Base-by-base conservation (phyloP, 2,797 vertebrate species). In the Thunnus albacares region DNA sequence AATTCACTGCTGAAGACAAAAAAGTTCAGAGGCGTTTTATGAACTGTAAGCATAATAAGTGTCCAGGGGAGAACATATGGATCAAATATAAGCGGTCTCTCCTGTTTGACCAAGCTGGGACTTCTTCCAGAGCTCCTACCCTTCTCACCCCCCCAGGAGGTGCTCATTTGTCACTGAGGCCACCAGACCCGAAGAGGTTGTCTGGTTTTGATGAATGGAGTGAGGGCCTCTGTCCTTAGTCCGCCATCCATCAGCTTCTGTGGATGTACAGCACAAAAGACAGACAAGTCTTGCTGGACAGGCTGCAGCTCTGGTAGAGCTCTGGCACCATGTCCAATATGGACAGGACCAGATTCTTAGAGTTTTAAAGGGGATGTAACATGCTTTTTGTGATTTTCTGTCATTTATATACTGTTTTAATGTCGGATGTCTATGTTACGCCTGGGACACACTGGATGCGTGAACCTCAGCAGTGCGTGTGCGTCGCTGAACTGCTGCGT, bases 141-240 rank as follows among this genome's bases (percentile, higher is more conserved):
- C 80, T 65, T 68, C 66, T 77, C 76, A 81, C 57, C 61, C 78
- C 78, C 59, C 71, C 72, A 79, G 62, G 60, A 66, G 68, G 38
- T 81, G 69, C 82, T 89, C 91, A 90, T 94, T 93, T 93, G 88
- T 94, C 91, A 92, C 80, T 8, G 53, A 60, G 80, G 84, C 87
- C 91, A 90, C 88, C 71, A 45, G 69, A 82, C 86, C 78, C 33
- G 53, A 85, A 79, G 83, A 84, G 81, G 75, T 76, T 90, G 91
- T 91, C 91, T 88, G 80, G 55, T 77, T 91, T 86, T 93, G 90
- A 94, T 91, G 86, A 92, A 93, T 94, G 83, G 72, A 75, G 70
- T 6, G 0, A 75, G 89, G 47, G 66, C 69, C 62, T 89, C 81
- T 85, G 84, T 88, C 88, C 86, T 90, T 49, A 83, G 76, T 71